Evolutionary conservation across 2,113 vertebrate species (phyloP).

Genomic region (Zapornia atra): DNA sequence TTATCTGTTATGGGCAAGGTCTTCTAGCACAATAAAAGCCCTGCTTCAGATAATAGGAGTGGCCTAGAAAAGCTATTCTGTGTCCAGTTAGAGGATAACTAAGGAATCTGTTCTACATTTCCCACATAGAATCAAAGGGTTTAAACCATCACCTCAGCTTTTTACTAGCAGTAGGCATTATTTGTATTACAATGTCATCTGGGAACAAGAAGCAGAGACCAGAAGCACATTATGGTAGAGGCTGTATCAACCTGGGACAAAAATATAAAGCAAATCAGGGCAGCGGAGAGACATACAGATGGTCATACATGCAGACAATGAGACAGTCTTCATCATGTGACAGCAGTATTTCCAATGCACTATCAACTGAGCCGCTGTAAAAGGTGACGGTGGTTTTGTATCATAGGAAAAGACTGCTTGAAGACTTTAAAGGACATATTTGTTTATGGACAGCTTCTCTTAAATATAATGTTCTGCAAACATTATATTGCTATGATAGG

Average conservation of each 20-base stretch:
- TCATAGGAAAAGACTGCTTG: background rate
- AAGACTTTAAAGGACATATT: background rate
- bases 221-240: background rate
- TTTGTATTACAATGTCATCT: background rate
- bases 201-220: background rate
- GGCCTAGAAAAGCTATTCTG: background rate
- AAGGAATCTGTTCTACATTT: background rate
- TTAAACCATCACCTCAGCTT: background rate
- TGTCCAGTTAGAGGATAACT: background rate
- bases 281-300: background rate
- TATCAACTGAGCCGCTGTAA: background rate
- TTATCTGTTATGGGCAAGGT: background rate
- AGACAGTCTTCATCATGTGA: background rate
- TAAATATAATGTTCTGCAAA: background rate
- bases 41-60: background rate
- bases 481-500: accelerated
- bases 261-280: background rate
- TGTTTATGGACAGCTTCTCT: background rate
- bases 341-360: background rate
- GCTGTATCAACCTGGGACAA: background rate
- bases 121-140: background rate
- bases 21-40: background rate
- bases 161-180: background rate
- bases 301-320: background rate
- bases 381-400: background rate